Evolutionary conservation across 2,113 vertebrate genomes (phyloP).

Genomic region (Thunnus thynnus): DNA sequence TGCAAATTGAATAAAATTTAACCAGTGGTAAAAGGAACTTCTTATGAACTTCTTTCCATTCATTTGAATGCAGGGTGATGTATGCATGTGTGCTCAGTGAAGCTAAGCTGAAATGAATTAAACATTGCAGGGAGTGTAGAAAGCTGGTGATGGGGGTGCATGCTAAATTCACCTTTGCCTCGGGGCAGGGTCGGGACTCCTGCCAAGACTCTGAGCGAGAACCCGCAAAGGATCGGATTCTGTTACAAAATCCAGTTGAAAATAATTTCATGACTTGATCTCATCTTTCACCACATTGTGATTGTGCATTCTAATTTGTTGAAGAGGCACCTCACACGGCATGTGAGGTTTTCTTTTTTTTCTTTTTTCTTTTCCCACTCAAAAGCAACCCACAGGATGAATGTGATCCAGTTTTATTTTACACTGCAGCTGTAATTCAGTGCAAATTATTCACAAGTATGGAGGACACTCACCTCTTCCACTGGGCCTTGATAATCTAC

Average conservation of each 20-base stretch:
- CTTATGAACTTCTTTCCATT: conserved; percentile 9
- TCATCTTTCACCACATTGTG: conserved; percentile 77
- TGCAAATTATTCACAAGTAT: background rate
- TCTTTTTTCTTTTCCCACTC: background rate
- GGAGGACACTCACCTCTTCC: background rate
- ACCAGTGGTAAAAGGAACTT: conserved; percentile 58
- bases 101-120: conserved; percentile 71
- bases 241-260: conserved; percentile 76
- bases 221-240: conserved; percentile 71
- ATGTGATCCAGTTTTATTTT: background rate
- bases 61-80: conserved; percentile 41
- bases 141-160: conserved; percentile 55
- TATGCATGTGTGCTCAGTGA: conserved; percentile 35
- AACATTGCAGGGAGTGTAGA: conserved; percentile 61
- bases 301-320: conserved; percentile 82
- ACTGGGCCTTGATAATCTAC: background rate
- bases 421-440: background rate
- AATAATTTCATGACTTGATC: conserved; percentile 71
- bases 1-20: conserved; percentile 72
- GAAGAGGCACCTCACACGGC: conserved; percentile 41
- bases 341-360: conserved; percentile 23
- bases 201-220: conserved; percentile 61
- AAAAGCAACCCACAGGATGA: conserved; percentile 15
- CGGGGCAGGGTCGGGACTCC: conserved; percentile 61
- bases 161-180: conserved; percentile 74